A percentile compares a stretch with the other conserved stretches of the same genome.
phyloP scores from a whole-genome alignment of 1,140 invertebrate species.

The Penaeus japonicus region DNA sequence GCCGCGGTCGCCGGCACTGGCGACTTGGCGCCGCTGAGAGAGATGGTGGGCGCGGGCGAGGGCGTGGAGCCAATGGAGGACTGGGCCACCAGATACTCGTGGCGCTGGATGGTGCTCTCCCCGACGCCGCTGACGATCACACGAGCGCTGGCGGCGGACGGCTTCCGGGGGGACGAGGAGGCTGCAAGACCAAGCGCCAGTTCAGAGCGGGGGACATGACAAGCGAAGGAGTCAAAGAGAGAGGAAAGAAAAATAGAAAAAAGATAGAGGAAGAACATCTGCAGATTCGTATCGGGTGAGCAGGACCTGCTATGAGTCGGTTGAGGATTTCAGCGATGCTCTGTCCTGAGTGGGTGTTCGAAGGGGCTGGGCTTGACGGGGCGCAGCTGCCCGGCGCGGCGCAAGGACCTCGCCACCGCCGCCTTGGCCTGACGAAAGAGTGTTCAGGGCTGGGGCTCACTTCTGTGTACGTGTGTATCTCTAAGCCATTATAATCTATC shows the following conservation, averaged over 20 bases:
- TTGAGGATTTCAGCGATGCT: no score
- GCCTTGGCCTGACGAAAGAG: no score
- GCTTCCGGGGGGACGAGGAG: constrained; percentile 56
- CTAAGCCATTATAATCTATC: no score
- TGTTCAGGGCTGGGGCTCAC: no score
- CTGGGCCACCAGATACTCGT: constrained; percentile 53
- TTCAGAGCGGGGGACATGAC: neutral
- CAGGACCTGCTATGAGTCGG: no score
- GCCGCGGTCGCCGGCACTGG: constrained; percentile 45
- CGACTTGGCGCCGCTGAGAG: constrained; percentile 43
- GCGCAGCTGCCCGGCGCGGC: no score
- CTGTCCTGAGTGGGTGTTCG: no score
- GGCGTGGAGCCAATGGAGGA: constrained; percentile 48
- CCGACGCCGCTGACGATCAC: constrained; percentile 58
- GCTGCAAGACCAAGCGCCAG: constrained; percentile 6
- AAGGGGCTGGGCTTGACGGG: no score
- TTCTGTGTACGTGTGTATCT: no score
- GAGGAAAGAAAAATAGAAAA: neutral
- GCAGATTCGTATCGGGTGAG: no score
- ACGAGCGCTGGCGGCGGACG: constrained; percentile 49
- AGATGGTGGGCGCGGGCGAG: constrained; percentile 45
- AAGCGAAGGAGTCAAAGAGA: neutral
- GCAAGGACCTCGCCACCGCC: no score
- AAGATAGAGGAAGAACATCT: neutral
- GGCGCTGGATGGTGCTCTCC: constrained; percentile 54